Conservation (phyloP, 2,113 vertebrate species). For the Pteronura brasiliensis region DNA sequence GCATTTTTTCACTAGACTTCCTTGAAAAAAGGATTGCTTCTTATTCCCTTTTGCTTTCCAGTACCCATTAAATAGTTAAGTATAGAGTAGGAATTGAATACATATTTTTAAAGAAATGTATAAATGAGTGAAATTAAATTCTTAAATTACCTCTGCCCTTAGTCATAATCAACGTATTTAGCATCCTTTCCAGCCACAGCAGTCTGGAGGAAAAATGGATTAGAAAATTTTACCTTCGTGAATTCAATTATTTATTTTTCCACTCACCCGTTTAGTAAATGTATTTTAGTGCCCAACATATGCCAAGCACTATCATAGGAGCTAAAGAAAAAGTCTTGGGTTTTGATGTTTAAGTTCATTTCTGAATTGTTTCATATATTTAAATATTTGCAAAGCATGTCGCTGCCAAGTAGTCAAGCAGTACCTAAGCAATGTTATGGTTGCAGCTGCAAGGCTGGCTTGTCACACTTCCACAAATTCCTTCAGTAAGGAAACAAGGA, state of each 20-base stretch:
- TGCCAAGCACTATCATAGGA: not conserved
- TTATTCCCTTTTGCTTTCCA: not conserved
- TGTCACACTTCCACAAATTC: not conserved
- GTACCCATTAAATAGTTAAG: not conserved
- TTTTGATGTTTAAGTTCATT: not conserved
- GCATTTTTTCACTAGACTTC: not conserved
- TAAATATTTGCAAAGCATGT: not conserved
- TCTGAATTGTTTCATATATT: not conserved
- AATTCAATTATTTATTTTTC: not conserved
- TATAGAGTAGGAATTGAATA: not conserved
- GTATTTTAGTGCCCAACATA: not conserved
- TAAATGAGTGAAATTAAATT: not conserved
- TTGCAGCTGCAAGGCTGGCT: not conserved
- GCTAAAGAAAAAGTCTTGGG: not conserved
- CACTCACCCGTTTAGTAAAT: not conserved
- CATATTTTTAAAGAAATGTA: not conserved
- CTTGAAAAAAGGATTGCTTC: not conserved
- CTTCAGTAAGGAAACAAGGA: not conserved
- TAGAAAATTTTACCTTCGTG: not conserved
- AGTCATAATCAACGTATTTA: not conserved
- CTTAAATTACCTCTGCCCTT: not conserved
- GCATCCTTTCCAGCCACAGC: not conserved
- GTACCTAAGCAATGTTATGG: not conserved
- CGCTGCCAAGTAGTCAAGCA: not conserved
- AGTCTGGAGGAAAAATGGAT: not conserved